Conservation (phyloP, 2,797 vertebrate species). For the Holocentrus rufus region DNA sequence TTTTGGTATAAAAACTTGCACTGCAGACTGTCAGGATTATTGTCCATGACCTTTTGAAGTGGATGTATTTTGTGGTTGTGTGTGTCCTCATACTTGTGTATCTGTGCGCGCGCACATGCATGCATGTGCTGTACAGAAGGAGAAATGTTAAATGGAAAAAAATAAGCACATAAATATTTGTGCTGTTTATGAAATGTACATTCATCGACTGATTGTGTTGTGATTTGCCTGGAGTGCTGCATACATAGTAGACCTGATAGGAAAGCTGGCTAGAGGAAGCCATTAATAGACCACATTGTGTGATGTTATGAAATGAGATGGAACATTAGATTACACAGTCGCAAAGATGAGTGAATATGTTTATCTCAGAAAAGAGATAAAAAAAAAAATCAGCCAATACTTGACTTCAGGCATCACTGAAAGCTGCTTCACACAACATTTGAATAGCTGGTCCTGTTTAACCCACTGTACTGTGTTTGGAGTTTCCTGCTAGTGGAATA, state of each 20-base stretch:
- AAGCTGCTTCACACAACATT: constrained; percentile 2
- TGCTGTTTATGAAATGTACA: constrained; percentile 22
- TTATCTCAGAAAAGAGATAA: not conserved
- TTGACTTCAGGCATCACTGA: not conserved
- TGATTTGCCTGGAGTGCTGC: not conserved
- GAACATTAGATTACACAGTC: no score
- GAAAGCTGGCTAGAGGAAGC: not conserved
- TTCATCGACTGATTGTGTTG: constrained; percentile 22
- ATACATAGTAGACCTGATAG: constrained; percentile 16
- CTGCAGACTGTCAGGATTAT: constrained; percentile 18
- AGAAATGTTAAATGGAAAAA: not conserved
- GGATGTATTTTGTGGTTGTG: not conserved
- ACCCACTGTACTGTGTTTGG: constrained; percentile 8
- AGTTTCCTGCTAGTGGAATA: not conserved
- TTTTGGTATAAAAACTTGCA: constrained; percentile 24
- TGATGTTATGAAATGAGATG: constrained; percentile 18
- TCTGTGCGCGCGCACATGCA: not conserved
- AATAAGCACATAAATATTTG: no score
- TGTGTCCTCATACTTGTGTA: not conserved
- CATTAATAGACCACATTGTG: constrained; percentile 10
- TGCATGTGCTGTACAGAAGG: not conserved
- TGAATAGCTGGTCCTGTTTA: not conserved
- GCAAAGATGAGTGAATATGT: constrained; percentile 4
- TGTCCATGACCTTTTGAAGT: constrained; percentile 15
- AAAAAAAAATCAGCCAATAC: constrained; percentile 2